Conservation (phyloP, 2,113 vertebrate genomes). For the Macquaria australasica region DNA sequence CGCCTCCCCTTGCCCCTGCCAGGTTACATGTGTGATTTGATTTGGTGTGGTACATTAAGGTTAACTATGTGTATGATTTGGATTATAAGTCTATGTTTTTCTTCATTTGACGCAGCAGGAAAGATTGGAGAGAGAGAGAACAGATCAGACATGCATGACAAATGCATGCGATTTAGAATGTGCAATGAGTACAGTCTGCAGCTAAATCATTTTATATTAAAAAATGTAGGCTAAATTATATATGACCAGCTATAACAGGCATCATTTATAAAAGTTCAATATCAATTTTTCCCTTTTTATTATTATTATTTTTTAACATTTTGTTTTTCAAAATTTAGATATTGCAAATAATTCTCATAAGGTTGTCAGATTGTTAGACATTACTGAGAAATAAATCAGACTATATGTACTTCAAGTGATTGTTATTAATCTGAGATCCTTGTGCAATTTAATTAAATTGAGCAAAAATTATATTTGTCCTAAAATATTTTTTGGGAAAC, state of each 20-base stretch:
- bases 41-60: neutral
- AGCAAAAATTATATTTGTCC: neutral
- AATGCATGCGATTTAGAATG: neutral
- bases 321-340: neutral
- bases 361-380: neutral
- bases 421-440: neutral
- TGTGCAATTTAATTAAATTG: neutral
- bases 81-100: neutral
- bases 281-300: neutral
- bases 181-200: neutral
- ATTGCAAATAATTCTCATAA: neutral
- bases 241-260: neutral
- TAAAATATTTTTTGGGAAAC: neutral
- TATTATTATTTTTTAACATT: neutral
- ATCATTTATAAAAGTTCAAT: neutral
- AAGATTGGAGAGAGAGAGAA: neutral
- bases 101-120: neutral
- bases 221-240: neutral
- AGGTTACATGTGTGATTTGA: constrained; percentile 7
- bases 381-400: constrained; percentile 1
- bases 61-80: neutral
- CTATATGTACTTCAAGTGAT: neutral
- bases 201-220: neutral
- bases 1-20: neutral
- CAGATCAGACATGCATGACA: neutral